phyloP scores from a whole-genome alignment of 2,113 vertebrate species.

The Tragelaphus strepsiceros region DNA sequence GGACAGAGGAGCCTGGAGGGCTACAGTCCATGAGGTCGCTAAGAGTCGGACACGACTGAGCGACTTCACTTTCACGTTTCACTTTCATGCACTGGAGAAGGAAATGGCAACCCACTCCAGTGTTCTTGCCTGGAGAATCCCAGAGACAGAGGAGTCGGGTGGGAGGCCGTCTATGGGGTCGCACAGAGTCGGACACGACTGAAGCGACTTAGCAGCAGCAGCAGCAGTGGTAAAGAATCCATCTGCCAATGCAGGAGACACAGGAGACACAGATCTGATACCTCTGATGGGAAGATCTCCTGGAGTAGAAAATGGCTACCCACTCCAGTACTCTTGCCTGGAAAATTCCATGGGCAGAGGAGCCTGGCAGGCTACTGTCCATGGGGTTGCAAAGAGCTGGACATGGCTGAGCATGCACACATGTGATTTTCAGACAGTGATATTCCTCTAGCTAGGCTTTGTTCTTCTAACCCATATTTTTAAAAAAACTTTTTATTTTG shows the following conservation, averaged over 20 bases:
- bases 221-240: not conserved
- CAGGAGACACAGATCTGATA: not conserved
- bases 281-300: not conserved
- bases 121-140: no score
- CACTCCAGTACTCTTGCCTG: not conserved
- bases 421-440: not conserved
- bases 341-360: not conserved
- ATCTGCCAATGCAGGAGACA: not conserved
- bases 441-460: not conserved
- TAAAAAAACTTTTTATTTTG: not conserved
- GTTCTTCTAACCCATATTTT: not conserved
- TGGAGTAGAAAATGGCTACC: not conserved
- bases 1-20: no score
- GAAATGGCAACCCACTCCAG: no score
- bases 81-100: no score
- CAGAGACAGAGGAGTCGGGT: no score
- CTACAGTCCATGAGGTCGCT: not conserved
- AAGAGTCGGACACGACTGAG: no score
- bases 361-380: not conserved
- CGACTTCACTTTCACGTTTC: no score
- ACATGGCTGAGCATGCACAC: not conserved
- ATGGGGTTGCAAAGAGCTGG: not conserved
- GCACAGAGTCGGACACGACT: no score
- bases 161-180: no score
- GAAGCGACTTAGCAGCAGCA: no score